Conservation (phyloP, 2,888 invertebrate species). For the Antitype chi region DNA sequence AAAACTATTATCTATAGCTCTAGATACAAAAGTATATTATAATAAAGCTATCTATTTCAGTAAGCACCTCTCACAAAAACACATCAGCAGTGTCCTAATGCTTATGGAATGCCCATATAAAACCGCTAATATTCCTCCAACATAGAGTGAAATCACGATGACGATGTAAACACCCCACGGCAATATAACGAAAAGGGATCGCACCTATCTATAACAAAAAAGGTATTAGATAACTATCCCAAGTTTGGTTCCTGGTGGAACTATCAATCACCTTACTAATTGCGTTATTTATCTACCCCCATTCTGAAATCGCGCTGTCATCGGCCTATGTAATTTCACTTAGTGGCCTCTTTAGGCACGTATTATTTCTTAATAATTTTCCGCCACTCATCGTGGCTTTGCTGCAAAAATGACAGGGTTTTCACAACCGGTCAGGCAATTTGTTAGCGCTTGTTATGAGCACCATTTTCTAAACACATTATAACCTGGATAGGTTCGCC, state of each 20-base stretch:
- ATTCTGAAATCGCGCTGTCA: conserved; percentile 83
- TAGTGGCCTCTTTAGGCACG: conserved; percentile 80
- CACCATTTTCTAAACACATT: conserved; percentile 26
- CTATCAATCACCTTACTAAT: conserved; percentile 87
- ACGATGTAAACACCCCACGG: conserved; percentile 62
- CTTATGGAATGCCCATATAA: conserved; percentile 66
- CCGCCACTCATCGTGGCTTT: conserved; percentile 73
- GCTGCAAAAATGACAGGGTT: conserved; percentile 69
- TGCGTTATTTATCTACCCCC: conserved; percentile 86
- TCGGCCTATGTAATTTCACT: conserved; percentile 86
- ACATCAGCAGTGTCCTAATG: conserved; percentile 58
- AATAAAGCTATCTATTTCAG: conserved; percentile 36
- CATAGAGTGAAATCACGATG: conserved; percentile 66
- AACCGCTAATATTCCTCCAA: conserved; percentile 57
- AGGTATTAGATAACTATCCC: conserved; percentile 70
- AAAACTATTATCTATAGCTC: neutral
- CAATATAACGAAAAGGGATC: conserved; percentile 67
- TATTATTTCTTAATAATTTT: conserved; percentile 80
- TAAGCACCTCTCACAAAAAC: conserved; percentile 42
- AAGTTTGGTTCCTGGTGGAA: conserved; percentile 70
- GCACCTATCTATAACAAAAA: conserved; percentile 71
- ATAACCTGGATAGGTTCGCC: conserved; percentile 21
- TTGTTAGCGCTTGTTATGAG: conserved; percentile 25
- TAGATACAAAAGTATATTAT: neutral
- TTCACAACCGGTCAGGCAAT: conserved; percentile 46